phyloP scores from a whole-genome alignment of 2,888 invertebrate genomes.

The Mythimna loreyi region DNA sequence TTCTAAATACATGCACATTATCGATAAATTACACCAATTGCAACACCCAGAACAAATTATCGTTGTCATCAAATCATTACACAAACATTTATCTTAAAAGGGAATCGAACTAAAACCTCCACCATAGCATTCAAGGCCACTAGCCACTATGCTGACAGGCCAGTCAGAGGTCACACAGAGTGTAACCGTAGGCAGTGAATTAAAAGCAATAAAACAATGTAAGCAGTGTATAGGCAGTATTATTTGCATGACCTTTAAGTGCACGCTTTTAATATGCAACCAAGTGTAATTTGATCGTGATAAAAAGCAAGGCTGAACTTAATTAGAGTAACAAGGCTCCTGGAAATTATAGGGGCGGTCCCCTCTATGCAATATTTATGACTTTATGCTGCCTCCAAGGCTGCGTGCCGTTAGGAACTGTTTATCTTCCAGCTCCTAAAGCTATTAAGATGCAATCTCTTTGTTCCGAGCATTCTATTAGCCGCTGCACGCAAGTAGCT shows the following conservation, averaged over 20 bases:
- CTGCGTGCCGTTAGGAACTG: slow-evolving; percentile 57
- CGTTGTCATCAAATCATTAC: too few species aligned
- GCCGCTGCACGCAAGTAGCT: slow-evolving; percentile 71
- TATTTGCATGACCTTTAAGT: slow-evolving; percentile 68
- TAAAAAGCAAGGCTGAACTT: slow-evolving; percentile 69
- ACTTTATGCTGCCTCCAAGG: slow-evolving; percentile 50
- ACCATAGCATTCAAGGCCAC: too few species aligned
- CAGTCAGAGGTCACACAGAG: too few species aligned
- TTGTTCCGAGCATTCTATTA: slow-evolving; percentile 73
- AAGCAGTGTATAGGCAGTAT: slow-evolving; percentile 41
- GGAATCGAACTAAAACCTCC: too few species aligned
- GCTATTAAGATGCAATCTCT: slow-evolving; percentile 83
- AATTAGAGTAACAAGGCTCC: slow-evolving; percentile 72
- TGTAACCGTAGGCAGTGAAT: slow-evolving; percentile 7
- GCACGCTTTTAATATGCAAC: slow-evolving; percentile 72
- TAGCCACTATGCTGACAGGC: too few species aligned
- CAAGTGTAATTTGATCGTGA: slow-evolving; percentile 71
- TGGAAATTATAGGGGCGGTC: slow-evolving; percentile 69
- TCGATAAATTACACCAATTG: too few species aligned
- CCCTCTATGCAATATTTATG: slow-evolving; percentile 71
- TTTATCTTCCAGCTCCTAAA: slow-evolving; percentile 74
- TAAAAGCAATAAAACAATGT: too few species aligned
- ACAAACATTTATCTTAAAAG: too few species aligned
- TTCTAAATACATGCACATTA: too few species aligned
- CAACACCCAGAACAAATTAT: too few species aligned